A percentile compares a stretch with the other conserved stretches of the same genome.
These are phyloP conservation scores for Procambarus virginalis DNA, from an alignment of 1,140 invertebrate genomes.

Conservation along the genomic window DNA sequence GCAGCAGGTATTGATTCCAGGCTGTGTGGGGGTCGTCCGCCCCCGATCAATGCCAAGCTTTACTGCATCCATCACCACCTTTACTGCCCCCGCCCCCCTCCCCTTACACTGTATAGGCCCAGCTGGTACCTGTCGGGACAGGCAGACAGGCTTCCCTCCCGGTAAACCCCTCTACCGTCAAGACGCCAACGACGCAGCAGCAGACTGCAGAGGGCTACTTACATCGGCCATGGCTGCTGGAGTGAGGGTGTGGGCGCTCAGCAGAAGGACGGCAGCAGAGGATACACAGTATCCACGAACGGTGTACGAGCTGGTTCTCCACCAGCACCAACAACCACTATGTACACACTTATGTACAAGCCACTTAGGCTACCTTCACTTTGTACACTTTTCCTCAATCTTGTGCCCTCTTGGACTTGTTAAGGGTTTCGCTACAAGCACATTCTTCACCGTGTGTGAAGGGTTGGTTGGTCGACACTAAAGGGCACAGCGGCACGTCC, in stretches of 20 bases:
- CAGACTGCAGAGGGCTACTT: slow-evolving; percentile 21
- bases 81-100: neutral
- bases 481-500: slow-evolving; percentile 44
- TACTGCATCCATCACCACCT: slow-evolving; percentile 1
- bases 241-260: slow-evolving; percentile 32
- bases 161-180: neutral
- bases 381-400: slow-evolving; percentile 57
- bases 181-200: neutral
- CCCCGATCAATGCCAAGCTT: slow-evolving; percentile 47
- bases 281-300: slow-evolving; percentile 61
- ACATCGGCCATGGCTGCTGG: slow-evolving; percentile 59
- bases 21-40: neutral
- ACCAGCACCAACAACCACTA: slow-evolving; percentile 59
- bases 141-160: neutral
- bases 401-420: slow-evolving; percentile 55
- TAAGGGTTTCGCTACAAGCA: slow-evolving; percentile 57
- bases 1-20: slow-evolving; percentile 47
- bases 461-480: slow-evolving; percentile 49
- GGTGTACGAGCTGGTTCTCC: slow-evolving; percentile 41
- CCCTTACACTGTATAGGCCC: neutral
- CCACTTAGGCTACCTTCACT: slow-evolving; percentile 56
- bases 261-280: slow-evolving; percentile 58
- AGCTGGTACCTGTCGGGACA: neutral
- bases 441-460: slow-evolving; percentile 50
- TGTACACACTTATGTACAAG: slow-evolving; percentile 60